Base-by-base conservation (phyloP, 2,113 vertebrate genomes). In the Alexandromys fortis region DNA sequence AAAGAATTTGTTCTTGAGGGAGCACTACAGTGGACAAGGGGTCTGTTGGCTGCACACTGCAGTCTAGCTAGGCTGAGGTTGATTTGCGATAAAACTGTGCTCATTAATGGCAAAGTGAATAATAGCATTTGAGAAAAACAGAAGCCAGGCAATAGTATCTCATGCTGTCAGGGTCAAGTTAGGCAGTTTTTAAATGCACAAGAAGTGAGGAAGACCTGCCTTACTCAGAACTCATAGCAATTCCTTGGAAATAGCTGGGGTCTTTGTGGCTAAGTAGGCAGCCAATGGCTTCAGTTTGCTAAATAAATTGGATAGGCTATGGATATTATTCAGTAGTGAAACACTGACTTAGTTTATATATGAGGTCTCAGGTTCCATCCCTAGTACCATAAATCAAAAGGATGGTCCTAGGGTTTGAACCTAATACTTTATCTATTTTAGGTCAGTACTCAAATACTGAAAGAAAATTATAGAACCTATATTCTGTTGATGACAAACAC, bases 331-430 rank as follows among this genome's bases (percentile, higher is more conserved):
- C 24, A 68, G 19, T 22, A 11, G 4, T 24, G 26, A 28, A 70
- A 22, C 10, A 61, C 5, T 78, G 28, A 16, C 12, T 17, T 42
- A 10, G 2, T 14, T 8, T 33, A 11, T 33, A 11, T 35, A 30
- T 24, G 22, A 21, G 2, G 24, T 30, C 7, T 1, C 28, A 9
- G 3, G 11, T 65, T 73, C 9, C 13, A 61, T 38, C 11, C 2
- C 8, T 13, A 33, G 49, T 4, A 65, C 1, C 4, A 10, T 21
- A 47, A 92, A 42, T 45, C 17, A 8, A 55, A 55, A 35, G 30
- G 7, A 22, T 30, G 4, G 2, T 10, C n/a, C 3, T 4, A 26
- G 22, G 0, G 1, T 30, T 30, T 14, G 24, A 63, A 83, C 24
- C n/a, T 30, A 26, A 63, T 24, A 11, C 24, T 8, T 63, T 4